These are phyloP conservation scores for Aramus guarauna DNA, from an alignment of 2,113 vertebrate genomes.

Conservation along the genomic window DNA sequence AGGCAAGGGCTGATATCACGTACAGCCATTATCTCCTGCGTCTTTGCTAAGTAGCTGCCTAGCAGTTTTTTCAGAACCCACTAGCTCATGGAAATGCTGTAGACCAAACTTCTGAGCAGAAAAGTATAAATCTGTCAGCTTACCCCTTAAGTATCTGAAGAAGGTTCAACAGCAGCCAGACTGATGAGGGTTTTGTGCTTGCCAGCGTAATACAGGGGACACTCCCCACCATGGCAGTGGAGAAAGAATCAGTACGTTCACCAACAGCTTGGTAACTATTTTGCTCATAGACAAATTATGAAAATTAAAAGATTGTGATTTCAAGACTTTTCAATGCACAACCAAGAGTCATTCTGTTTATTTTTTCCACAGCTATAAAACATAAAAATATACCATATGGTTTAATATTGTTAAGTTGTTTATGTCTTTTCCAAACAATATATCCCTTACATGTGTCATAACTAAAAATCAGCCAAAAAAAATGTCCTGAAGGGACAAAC, in stretches of 20 bases:
- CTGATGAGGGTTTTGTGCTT: neutral
- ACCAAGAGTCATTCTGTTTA: neutral
- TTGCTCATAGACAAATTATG: neutral
- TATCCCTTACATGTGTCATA: neutral
- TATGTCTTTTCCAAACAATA: neutral
- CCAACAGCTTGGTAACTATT: fast-evolving
- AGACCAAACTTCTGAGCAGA: neutral
- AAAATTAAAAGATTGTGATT: neutral
- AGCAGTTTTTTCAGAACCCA: fast-evolving
- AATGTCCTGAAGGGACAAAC: neutral
- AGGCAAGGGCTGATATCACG: neutral
- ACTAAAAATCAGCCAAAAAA: constrained; percentile 14
- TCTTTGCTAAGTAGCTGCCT: neutral
- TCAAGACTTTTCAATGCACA: neutral
- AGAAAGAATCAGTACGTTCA: neutral
- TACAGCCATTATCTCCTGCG: neutral
- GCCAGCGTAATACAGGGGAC: too few relatives aligned
- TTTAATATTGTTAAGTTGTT: neutral
- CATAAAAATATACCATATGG: neutral
- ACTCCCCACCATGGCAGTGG: fast-evolving
- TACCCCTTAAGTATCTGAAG: neutral
- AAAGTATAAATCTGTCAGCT: neutral
- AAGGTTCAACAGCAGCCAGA: neutral
- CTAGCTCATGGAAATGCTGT: neutral
- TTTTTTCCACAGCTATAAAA: neutral